Evolutionary conservation across 2,888 invertebrate genomes (phyloP).

Genomic region (Stenodema calcarata): DNA sequence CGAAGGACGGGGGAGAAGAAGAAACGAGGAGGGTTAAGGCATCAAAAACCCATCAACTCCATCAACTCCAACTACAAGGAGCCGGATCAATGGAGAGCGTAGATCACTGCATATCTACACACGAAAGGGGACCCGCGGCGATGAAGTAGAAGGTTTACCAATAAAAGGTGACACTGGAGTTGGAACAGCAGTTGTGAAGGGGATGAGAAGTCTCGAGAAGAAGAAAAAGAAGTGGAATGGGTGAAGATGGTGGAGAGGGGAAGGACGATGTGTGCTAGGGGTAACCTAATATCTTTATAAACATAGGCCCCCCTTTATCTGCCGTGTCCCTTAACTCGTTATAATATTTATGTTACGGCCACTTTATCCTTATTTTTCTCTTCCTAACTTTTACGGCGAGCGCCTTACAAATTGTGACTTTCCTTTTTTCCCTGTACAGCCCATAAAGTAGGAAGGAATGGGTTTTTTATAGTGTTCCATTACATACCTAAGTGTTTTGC

Average conservation of each 20-base stretch:
- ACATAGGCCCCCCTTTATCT: conserved; percentile 34
- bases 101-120: conserved; percentile 34
- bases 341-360: conserved; percentile 41
- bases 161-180: conserved; percentile 1
- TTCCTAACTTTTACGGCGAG: neutral
- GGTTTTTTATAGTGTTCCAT: neutral
- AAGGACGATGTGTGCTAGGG: conserved; percentile 21
- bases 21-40: neutral
- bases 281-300: conserved; percentile 40
- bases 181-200: neutral
- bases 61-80: neutral
- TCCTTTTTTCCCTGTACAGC: neutral
- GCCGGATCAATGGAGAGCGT: conserved; percentile 21
- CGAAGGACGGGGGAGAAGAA: too few species aligned
- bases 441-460: neutral
- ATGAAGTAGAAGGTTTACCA: neutral
- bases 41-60: conserved; percentile 36
- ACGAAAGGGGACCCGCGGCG: neutral
- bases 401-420: conserved; percentile 19
- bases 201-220: neutral
- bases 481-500: neutral
- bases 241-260: neutral
- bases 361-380: conserved; percentile 27
- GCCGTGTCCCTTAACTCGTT: conserved; percentile 35
- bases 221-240: too few species aligned